Conservation (phyloP, 2,113 vertebrate species). For the Mesoclemmys tuberculata region DNA sequence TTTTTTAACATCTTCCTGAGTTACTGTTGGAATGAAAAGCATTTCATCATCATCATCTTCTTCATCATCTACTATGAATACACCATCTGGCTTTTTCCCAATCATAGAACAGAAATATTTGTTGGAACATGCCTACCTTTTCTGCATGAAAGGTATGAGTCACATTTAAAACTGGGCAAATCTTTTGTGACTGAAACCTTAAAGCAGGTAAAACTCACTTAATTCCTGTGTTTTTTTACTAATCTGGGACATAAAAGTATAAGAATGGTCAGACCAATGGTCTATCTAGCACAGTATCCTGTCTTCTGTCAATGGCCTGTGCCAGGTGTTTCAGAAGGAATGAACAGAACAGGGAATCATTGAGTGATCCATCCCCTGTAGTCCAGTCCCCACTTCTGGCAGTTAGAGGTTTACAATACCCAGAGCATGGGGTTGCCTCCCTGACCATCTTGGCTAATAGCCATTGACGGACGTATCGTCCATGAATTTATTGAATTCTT, state of each 20-base stretch:
- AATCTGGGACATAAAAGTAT: not conserved
- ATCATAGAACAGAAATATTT: accelerated
- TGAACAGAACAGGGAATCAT: no score
- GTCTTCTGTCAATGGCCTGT: no score
- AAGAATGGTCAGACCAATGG: no score
- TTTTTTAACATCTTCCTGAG: not conserved
- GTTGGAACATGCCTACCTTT: not conserved
- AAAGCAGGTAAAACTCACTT: not conserved
- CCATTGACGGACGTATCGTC: no score
- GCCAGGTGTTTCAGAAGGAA: no score
- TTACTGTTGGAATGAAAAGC: not conserved
- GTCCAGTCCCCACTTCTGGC: no score
- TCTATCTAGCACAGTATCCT: no score
- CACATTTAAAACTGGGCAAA: not conserved
- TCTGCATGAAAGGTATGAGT: accelerated
- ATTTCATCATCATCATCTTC: not conserved
- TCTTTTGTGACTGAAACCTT: not conserved
- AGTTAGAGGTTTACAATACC: no score
- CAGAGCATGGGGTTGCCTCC: no score
- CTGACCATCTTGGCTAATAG: no score
- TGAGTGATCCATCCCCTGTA: no score
- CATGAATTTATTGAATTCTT: no score
- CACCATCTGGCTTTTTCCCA: accelerated
- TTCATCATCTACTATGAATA: accelerated
- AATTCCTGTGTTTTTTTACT: conserved; percentile 13